Base-by-base conservation (phyloP, 2,113 vertebrate genomes). In the Oncorhynchus kisutch region DNA sequence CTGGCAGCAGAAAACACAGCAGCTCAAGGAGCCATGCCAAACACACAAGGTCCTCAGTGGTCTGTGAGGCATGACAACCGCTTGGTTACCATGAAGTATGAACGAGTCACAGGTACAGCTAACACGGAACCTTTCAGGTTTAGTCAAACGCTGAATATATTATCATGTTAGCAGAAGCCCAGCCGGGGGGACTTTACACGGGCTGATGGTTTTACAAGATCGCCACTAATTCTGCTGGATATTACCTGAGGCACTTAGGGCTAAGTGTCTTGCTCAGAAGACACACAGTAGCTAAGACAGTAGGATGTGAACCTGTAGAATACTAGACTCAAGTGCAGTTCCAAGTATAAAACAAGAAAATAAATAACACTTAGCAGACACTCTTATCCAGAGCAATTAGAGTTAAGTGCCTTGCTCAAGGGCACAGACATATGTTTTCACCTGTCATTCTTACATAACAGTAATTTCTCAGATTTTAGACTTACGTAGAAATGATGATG, bases 401-500 rank as follows among this genome's bases (percentile, higher is more conserved):
- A 45, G 39, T 11, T 45, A 45, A 11, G 9, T 12, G 39, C 9
- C 39, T 45, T 45, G 39, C 39, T 45, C 39, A 45, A 45, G 39
- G 8, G 39, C 39, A 45, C 96, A 93, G 9, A 93, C 80, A 0
- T 78, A 86, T 90, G n/a, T 85, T 45, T 11, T 3, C 39, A 45
- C 8, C 8, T 9, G 49, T 54, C 14, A 54, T 18, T 54, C 13
- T 54, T 54, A 4, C 51, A 18, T 54, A 54, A 18, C 51, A 18
- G 51, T 54, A 14, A 67, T 67, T 67, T 29, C 65, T 16, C 2
- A 27, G 8, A 69, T 2, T 45, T 45, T 11, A 69, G 73, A 96
- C 97, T 97, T 90, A 99, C 98, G 96, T 98, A 60, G 96, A 97
- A 66, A 99, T 87, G 25, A 99, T 96, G 73, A 99, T 94, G 78